Evolutionary conservation across 1,140 invertebrate species (phyloP).

Genomic region (Penaeus japonicus): DNA sequence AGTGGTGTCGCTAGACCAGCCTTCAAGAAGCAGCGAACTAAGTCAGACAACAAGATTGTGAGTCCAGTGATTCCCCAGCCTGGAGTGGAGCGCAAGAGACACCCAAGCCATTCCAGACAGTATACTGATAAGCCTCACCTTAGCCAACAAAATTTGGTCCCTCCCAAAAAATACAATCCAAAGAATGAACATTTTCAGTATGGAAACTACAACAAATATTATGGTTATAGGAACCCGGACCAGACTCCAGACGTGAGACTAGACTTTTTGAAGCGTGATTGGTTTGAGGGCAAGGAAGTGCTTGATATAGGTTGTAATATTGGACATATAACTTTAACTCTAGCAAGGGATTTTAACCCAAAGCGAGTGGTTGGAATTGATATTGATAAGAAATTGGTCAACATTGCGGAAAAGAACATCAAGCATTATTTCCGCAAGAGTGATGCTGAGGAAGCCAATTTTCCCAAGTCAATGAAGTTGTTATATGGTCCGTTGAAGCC

Average conservation of each 20-base stretch:
- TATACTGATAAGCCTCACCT: conserved; percentile 31
- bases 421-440: conserved; percentile 71
- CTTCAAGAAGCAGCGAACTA: conserved; percentile 51
- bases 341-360: conserved; percentile 86
- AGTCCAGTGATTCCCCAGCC: conserved; percentile 91
- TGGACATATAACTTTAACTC: conserved; percentile 84
- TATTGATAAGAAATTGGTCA: conserved; percentile 89
- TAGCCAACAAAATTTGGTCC: conserved; percentile 36
- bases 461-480: conserved; percentile 86
- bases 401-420: conserved; percentile 81
- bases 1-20: conserved; percentile 34
- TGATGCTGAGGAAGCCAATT: conserved; percentile 68
- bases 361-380: conserved; percentile 91
- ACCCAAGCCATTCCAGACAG: conserved; percentile 43
- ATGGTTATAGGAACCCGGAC: conserved; percentile 89
- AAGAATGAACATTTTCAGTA: conserved; percentile 85
- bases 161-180: conserved; percentile 33
- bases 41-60: conserved; percentile 78
- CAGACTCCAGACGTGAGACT: conserved; percentile 83
- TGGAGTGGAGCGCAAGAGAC: conserved; percentile 72
- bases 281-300: conserved; percentile 90
- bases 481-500: conserved; percentile 81
- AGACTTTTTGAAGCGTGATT: conserved; percentile 80
- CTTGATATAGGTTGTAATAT: conserved; percentile 98
- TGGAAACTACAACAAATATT: conserved; percentile 97